phyloP scores from a whole-genome alignment of 2,113 vertebrate species.

The Rostratula benghalensis region DNA sequence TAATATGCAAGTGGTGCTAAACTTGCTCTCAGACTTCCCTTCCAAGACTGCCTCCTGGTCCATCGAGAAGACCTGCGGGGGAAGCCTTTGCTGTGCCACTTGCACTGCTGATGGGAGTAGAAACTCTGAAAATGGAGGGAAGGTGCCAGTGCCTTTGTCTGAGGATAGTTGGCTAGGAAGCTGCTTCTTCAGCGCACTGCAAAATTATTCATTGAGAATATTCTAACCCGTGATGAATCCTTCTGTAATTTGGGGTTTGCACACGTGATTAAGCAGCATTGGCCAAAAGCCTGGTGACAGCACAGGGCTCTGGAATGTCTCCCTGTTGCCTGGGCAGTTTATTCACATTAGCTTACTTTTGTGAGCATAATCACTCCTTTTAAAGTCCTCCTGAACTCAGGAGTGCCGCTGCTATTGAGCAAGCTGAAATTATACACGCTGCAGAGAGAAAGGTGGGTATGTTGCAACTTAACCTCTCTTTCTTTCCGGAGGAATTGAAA shows the following conservation, averaged over 20 bases:
- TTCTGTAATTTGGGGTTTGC: conserved; percentile 1
- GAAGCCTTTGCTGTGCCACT: neutral
- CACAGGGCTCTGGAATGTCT: conserved; percentile 52
- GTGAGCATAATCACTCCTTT: conserved; percentile 57
- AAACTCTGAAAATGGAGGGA: neutral
- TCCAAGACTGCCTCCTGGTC: neutral
- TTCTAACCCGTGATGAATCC: neutral
- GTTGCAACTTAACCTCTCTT: neutral
- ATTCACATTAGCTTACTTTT: conserved; percentile 36
- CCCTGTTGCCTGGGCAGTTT: conserved; percentile 50
- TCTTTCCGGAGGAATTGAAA: neutral
- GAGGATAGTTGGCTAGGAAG: neutral
- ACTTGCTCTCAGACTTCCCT: neutral
- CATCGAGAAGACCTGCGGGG: neutral
- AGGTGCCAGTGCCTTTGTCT: neutral
- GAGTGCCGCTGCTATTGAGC: conserved; percentile 41
- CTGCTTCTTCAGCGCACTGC: neutral
- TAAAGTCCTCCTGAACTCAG: conserved; percentile 47
- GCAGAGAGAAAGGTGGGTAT: neutral
- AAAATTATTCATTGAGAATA: conserved; percentile 10
- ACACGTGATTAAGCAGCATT: neutral
- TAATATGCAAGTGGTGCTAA: neutral
- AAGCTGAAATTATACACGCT: conserved; percentile 57
- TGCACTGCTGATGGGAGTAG: neutral
- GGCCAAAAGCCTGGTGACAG: conserved; percentile 50